Conservation (phyloP, 1,140 invertebrate genomes). For the Lordiphosa collinella region DNA sequence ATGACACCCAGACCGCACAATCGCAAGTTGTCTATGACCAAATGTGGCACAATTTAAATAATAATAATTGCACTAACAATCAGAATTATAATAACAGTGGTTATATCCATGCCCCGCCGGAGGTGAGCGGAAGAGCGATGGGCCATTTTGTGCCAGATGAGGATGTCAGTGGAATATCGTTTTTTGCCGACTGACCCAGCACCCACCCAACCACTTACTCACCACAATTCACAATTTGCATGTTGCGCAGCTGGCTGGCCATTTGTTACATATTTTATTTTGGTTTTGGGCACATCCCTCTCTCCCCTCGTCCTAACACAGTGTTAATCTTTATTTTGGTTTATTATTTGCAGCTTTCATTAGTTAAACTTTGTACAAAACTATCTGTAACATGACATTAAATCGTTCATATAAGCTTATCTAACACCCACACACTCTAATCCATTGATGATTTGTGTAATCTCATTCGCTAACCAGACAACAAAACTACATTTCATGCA, state of each 20-base stretch:
- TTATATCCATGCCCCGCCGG: no score
- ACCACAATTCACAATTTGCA: constrained; percentile 8
- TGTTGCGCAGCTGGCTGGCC: constrained; percentile 2
- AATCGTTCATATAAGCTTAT: neutral
- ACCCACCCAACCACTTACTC: neutral
- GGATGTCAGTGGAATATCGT: constrained; percentile 35
- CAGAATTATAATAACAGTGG: constrained; percentile 9
- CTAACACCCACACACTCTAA: neutral
- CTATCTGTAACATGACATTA: neutral
- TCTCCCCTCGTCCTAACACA: neutral
- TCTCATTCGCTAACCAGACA: constrained; percentile 17
- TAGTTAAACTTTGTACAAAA: neutral
- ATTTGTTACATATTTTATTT: no score
- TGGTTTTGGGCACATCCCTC: neutral
- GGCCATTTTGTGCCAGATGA: constrained; percentile 17
- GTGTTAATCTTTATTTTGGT: neutral
- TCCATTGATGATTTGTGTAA: neutral
- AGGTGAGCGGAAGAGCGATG: neutral
- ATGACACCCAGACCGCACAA: constrained; percentile 1
- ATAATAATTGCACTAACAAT: neutral
- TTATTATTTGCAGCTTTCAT: constrained; percentile 2
- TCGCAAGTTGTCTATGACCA: constrained; percentile 17
- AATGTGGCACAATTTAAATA: constrained; percentile 23
- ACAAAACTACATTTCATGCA: constrained; percentile 38
- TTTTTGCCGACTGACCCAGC: constrained; percentile 42